Evolutionary conservation across 2,888 invertebrate species (phyloP).

Genomic region (Cordilura impudica): DNA sequence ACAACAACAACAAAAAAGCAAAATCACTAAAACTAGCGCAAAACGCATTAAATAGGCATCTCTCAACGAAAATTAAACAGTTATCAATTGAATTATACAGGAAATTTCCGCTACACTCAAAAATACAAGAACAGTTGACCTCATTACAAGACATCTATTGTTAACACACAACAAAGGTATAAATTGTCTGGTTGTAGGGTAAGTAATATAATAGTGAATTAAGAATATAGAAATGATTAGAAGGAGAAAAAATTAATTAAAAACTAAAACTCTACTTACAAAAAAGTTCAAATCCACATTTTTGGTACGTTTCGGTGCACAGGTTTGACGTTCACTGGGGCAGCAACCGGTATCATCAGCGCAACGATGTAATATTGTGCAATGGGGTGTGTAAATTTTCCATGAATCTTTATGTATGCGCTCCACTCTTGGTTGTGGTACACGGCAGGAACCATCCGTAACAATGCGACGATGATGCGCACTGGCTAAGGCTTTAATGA

Average conservation of each 20-base stretch:
- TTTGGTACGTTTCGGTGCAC: slow-evolving; percentile 86
- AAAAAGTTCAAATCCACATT: slow-evolving; percentile 87
- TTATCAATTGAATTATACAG: slow-evolving; percentile 19
- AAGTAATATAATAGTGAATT: no score
- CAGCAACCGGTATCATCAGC: slow-evolving; percentile 94
- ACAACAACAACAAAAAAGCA: no score
- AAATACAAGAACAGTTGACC: slow-evolving; percentile 36
- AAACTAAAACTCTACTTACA: slow-evolving; percentile 81
- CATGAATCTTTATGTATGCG: slow-evolving; percentile 82
- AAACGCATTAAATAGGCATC: no score
- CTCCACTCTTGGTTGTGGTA: slow-evolving; percentile 87
- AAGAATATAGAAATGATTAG: no score
- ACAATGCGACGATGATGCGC: slow-evolving; percentile 71
- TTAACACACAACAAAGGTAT: background rate
- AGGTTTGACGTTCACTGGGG: slow-evolving; percentile 83
- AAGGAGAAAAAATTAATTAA: no score
- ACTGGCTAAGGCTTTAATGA: slow-evolving; percentile 71
- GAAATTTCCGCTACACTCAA: slow-evolving; percentile 16
- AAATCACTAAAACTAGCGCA: no score
- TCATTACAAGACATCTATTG: slow-evolving; percentile 49
- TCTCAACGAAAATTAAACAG: no score
- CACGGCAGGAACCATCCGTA: slow-evolving; percentile 71
- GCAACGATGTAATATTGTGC: slow-evolving; percentile 91
- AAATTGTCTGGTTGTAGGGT: background rate
- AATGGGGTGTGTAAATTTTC: slow-evolving; percentile 89